Conservation (phyloP, 2,113 vertebrate genomes). For the Lepidothrix coronata region DNA sequence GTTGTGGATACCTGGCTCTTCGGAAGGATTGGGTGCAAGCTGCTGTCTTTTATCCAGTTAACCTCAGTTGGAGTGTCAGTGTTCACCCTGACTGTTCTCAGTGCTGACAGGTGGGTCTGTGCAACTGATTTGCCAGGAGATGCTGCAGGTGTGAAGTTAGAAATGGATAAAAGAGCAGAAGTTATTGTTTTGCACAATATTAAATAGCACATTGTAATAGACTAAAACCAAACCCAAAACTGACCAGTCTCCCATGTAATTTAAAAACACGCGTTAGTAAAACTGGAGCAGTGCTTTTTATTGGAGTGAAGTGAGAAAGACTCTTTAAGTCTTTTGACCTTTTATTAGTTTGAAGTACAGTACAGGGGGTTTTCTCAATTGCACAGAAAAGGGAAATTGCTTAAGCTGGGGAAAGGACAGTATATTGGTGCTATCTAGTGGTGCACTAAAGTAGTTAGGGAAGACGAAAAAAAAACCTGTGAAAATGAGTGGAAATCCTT, state of each 20-base stretch:
- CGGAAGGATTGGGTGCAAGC: constrained; percentile 80
- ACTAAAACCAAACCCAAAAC: neutral
- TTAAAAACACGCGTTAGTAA: neutral
- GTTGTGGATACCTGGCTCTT: constrained; percentile 80
- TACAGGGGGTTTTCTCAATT: neutral
- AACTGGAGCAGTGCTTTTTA: neutral
- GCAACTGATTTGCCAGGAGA: constrained; percentile 5
- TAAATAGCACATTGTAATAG: neutral
- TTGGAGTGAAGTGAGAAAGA: neutral
- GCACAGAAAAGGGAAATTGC: neutral
- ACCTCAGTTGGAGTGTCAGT: constrained; percentile 83
- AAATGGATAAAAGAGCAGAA: constrained; percentile 5
- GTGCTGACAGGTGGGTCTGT: constrained; percentile 81
- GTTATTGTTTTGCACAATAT: neutral
- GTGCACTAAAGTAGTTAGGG: constrained; percentile 43
- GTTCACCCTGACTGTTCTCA: constrained; percentile 83
- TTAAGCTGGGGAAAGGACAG: neutral
- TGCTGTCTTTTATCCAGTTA: constrained; percentile 81
- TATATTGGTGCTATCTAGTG: constrained; percentile 78
- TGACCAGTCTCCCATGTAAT: neutral
- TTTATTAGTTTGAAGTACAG: constrained; percentile 44
- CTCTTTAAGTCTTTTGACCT: constrained; percentile 18
- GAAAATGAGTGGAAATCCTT: constrained; percentile 8
- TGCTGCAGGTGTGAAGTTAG: neutral
- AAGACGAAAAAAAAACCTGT: constrained; percentile 27